These are phyloP conservation scores for Lymantria monacha DNA, from an alignment of 2,888 invertebrate genomes.

Conservation along the genomic window DNA sequence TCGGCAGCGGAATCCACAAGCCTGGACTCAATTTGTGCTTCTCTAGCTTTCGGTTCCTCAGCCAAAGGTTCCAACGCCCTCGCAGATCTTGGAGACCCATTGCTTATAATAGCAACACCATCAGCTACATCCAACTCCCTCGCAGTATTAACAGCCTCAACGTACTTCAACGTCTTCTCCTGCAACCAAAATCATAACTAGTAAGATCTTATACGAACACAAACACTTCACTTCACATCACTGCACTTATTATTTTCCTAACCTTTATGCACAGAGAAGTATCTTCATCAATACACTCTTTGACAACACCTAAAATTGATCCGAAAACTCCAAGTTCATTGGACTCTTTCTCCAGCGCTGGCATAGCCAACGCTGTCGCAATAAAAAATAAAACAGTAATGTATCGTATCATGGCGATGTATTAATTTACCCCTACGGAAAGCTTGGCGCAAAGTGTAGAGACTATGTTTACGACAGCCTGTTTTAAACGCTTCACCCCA, in stretches of 20 bases:
- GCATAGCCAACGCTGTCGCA: conserved; percentile 74
- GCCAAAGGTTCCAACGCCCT: conserved; percentile 85
- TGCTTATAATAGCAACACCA: conserved; percentile 80
- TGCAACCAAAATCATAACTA: conserved; percentile 74
- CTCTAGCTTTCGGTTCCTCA: conserved; percentile 87
- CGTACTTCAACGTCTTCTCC: conserved; percentile 88
- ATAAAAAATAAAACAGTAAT: conserved; percentile 76
- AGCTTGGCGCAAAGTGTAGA: conserved; percentile 74
- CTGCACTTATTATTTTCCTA: conserved; percentile 31
- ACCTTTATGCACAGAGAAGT: conserved; percentile 89
- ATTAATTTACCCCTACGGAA: conserved; percentile 67
- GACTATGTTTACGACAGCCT: conserved; percentile 60
- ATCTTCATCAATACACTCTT: conserved; percentile 87
- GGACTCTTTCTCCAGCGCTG: conserved; percentile 78
- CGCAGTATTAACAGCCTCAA: conserved; percentile 79
- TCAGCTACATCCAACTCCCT: conserved; percentile 83
- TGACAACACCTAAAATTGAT: conserved; percentile 84
- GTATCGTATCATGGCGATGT: conserved; percentile 70
- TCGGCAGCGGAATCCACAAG: conserved; percentile 88
- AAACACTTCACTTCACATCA: conserved; percentile 47
- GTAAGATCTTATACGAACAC: conserved; percentile 44
- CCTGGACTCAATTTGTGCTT: conserved; percentile 87
- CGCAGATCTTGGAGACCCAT: conserved; percentile 82
- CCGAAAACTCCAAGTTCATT: conserved; percentile 64
- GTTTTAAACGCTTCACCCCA: conserved; percentile 79